Evolutionary conservation across 1,140 invertebrate species (phyloP).

Genomic region (Vanessa tameamea): DNA sequence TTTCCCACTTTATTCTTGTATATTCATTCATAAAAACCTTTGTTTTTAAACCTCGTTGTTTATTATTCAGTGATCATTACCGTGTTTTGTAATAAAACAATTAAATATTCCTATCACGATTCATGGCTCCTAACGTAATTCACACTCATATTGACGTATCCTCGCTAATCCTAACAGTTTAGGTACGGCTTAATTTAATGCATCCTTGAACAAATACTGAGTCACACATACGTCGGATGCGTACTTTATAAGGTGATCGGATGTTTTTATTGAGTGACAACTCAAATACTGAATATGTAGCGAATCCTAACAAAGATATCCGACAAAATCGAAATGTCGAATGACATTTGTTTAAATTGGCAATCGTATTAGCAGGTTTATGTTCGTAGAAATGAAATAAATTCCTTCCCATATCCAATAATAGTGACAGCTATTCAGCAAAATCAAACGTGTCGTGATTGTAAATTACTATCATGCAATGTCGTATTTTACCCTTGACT

Average conservation of each 20-base stretch:
- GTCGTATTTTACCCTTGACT: no score
- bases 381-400: neutral
- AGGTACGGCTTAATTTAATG: slow-evolving; percentile 45
- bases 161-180: slow-evolving; percentile 50
- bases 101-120: slow-evolving; percentile 46
- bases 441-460: no score
- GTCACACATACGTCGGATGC: slow-evolving; percentile 29
- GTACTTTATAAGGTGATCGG: slow-evolving; percentile 29
- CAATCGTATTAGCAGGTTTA: neutral
- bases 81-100: slow-evolving; percentile 37
- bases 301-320: slow-evolving; percentile 1
- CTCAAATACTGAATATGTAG: neutral
- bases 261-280: slow-evolving; percentile 38
- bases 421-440: no score
- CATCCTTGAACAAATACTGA: slow-evolving; percentile 43
- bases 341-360: neutral
- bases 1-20: slow-evolving; percentile 10
- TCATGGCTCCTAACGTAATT: slow-evolving; percentile 38
- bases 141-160: slow-evolving; percentile 52
- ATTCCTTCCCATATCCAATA: neutral
- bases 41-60: slow-evolving; percentile 23
- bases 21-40: slow-evolving; percentile 24
- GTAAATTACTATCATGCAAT: no score
- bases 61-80: slow-evolving; percentile 29
- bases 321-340: slow-evolving; percentile 4